A percentile compares a stretch with the other conserved stretches of the same genome.
These are phyloP conservation scores for Halcyon smyrnensis DNA, from an alignment of 2,797 vertebrate genomes.

Conservation along the genomic window DNA sequence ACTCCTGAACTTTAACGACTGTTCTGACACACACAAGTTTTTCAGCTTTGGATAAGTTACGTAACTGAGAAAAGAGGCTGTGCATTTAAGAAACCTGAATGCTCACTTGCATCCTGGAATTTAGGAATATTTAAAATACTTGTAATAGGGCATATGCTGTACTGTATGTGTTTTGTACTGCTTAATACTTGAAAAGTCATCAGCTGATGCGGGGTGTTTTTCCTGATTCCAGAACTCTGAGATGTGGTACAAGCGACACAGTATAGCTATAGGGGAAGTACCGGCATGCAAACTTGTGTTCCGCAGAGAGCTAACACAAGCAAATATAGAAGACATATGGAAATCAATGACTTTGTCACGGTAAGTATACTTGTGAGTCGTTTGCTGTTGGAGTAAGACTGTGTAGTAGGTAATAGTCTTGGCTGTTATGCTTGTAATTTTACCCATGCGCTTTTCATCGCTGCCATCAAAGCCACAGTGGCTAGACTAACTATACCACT, in stretches of 20 bases:
- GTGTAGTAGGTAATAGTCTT: neutral
- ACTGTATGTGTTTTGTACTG: neutral
- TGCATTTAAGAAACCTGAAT: neutral
- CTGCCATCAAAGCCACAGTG: neutral
- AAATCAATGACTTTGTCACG: constrained; percentile 86
- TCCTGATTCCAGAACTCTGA: constrained; percentile 82
- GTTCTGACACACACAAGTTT: neutral
- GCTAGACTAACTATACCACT: neutral
- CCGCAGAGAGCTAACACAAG: constrained; percentile 85
- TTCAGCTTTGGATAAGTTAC: neutral
- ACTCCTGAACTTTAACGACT: neutral
- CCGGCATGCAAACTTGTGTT: constrained; percentile 87
- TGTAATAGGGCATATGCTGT: neutral
- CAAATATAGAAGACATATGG: constrained; percentile 91
- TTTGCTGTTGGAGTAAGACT: neutral
- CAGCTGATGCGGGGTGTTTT: neutral
- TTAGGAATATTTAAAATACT: neutral
- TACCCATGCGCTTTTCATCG: neutral
- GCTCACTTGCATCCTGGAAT: neutral
- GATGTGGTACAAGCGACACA: constrained; percentile 94
- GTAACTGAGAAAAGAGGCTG: neutral
- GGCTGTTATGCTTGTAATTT: neutral
- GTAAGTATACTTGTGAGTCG: constrained; percentile 67
- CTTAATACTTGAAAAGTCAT: neutral
- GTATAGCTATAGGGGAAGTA: constrained; percentile 94